Base-by-base conservation (phyloP, 1,140 invertebrate genomes). In the Laupala kohalensis region DNA sequence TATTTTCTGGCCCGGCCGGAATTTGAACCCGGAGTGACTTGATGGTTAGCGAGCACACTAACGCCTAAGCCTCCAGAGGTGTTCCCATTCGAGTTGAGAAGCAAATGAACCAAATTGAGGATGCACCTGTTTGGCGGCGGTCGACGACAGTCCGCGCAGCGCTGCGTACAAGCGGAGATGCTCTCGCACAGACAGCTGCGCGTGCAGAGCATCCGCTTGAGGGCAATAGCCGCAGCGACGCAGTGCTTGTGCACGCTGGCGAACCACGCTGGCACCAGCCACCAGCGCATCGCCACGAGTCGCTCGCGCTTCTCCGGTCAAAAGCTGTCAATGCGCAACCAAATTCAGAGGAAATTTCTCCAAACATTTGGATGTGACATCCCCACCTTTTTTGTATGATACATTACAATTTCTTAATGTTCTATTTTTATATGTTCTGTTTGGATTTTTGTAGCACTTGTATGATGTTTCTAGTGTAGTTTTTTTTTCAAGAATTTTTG, bases 161-260 rank as follows among this genome's bases (percentile, higher is more conserved):
- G 84, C 78, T 13, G 80, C 83, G 73, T 85, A 85, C 73, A 86
- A 78, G 9, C 78, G 78, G 69, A 86, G 78, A 76, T 83, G 84
- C 76, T 87, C 84, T 74, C 81, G 77, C 9, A 81, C 84, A 1
- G 88, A 92, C 4, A 94, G 80, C 67, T 90, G 84, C 0, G 85
- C 83, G 78, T 94, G 90, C 37, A 95, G 78, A 0, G 92, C 90
- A 81, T 94, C 91, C 74, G 86, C 89, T 81, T 95, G 97, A 13
- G 96, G 96, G 81, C 96, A 99, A 6, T 95, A 82, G 6, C 91
- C 91, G 4, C 92, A 79, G 77, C 85, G 85, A 13, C 81, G 79
- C 72, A 87, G 81, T 74, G 27, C 80, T 72, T 30, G 74, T 5
- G 79, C 75, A 37, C 84, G 81, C 70, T 86, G 78, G 37, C 77